These are phyloP conservation scores for Ambastaia sidthimunki DNA, from an alignment of 2,797 vertebrate species.

Conservation along the genomic window DNA sequence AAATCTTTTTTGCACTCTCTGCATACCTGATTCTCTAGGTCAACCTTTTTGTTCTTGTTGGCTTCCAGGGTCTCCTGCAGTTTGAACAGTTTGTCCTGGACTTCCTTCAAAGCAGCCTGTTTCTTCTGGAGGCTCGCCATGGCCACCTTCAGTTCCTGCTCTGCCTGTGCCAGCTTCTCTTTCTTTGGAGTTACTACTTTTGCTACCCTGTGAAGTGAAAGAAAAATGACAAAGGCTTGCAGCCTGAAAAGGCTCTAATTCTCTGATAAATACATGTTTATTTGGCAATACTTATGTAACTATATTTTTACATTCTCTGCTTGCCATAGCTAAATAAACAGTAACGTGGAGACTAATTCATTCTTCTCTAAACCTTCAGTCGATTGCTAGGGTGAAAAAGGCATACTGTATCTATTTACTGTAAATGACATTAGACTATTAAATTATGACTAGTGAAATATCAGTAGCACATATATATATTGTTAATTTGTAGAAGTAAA, in stretches of 20 bases:
- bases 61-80: slow-evolving; percentile 81
- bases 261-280: neutral
- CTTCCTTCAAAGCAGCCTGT: slow-evolving; percentile 83
- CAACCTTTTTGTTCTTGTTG: slow-evolving; percentile 87
- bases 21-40: slow-evolving; percentile 86
- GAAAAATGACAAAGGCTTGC: slow-evolving; percentile 1
- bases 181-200: slow-evolving; percentile 91
- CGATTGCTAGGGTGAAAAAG: no score
- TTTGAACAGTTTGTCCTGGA: slow-evolving; percentile 84
- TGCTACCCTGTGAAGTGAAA: slow-evolving; percentile 77
- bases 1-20: neutral
- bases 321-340: no score
- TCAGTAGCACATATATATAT: neutral
- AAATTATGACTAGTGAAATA: neutral
- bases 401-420: neutral
- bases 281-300: neutral
- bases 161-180: slow-evolving; percentile 82
- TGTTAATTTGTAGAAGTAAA: neutral
- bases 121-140: slow-evolving; percentile 84
- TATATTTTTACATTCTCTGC: no score
- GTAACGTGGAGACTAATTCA: no score
- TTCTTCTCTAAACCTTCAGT: neutral
- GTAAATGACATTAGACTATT: neutral
- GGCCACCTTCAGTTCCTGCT: slow-evolving; percentile 82
- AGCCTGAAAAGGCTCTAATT: neutral